Evolutionary conservation across 2,888 invertebrate genomes (phyloP).

Genomic region (Hyles lineata): DNA sequence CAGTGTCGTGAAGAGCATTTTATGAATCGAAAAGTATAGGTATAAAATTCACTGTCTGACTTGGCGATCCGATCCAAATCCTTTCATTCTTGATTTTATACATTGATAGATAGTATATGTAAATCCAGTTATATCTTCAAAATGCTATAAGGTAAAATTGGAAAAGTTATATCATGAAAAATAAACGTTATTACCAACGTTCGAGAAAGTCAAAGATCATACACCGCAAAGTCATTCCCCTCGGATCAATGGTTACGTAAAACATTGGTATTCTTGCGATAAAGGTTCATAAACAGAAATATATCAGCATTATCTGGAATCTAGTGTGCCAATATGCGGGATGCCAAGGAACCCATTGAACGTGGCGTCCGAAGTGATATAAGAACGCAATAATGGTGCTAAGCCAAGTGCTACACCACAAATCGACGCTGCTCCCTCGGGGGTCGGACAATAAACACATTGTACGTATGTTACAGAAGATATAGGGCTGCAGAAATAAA

Average conservation of each 20-base stretch:
- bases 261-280: not conserved
- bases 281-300: not conserved
- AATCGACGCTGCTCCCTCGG: slow-evolving; percentile 37
- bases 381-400: slow-evolving; percentile 39
- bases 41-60: not conserved
- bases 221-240: not conserved
- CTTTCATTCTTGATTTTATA: not conserved
- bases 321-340: not conserved
- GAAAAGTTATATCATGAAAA: not conserved
- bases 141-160: not conserved
- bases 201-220: not conserved
- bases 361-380: slow-evolving; percentile 33
- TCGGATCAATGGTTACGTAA: not conserved
- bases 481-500: not conserved
- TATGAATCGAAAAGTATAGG: no score
- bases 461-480: not conserved
- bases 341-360: slow-evolving; percentile 35
- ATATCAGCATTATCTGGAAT: slow-evolving; percentile 4
- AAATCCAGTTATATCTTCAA: not conserved
- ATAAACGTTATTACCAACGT: not conserved
- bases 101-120: not conserved
- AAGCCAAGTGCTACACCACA: slow-evolving; percentile 35
- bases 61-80: not conserved
- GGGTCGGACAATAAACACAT: slow-evolving; percentile 30
- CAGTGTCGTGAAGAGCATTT: no score